Evolutionary conservation across 2,113 vertebrate species (phyloP).

Genomic region (Pelobates fuscus): DNA sequence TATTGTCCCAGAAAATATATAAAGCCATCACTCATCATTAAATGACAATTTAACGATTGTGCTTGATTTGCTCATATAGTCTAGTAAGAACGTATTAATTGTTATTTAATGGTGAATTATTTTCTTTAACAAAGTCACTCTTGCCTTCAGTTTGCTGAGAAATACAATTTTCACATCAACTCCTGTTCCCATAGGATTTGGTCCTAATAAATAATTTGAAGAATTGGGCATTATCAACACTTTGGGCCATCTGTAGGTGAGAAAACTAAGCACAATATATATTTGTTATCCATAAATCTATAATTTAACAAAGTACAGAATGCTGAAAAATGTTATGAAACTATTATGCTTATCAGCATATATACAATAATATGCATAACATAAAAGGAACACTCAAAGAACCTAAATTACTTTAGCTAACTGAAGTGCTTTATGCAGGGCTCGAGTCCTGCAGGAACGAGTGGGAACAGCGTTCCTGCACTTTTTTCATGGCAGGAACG

Average conservation of each 20-base stretch:
- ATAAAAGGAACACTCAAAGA: too few species aligned
- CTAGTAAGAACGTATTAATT: conserved; percentile 42
- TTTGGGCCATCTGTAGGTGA: conserved; percentile 30
- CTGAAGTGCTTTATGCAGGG: too few species aligned
- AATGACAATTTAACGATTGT: conserved; percentile 35
- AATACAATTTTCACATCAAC: conserved; percentile 27
- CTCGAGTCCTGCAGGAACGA: too few species aligned
- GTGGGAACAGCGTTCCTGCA: too few species aligned
- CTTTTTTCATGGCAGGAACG: too few species aligned
- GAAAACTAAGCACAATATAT: conserved; percentile 22
- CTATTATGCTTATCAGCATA: too few species aligned
- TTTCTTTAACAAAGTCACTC: conserved; percentile 36
- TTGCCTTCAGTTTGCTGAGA: conserved; percentile 43
- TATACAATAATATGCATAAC: too few species aligned
- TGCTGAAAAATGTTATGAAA: neutral
- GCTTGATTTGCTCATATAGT: conserved; percentile 36
- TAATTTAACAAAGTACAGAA: neutral
- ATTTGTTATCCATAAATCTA: neutral
- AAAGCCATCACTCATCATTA: conserved; percentile 46
- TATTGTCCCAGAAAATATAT: conserved; percentile 1
- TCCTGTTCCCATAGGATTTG: conserved; percentile 27
- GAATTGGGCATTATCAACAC: conserved; percentile 40
- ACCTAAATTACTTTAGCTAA: too few species aligned
- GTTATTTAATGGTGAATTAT: conserved; percentile 44
- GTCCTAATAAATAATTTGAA: conserved; percentile 35